Conservation (phyloP, 2,113 vertebrate species). For the Ochotona princeps region DNA sequence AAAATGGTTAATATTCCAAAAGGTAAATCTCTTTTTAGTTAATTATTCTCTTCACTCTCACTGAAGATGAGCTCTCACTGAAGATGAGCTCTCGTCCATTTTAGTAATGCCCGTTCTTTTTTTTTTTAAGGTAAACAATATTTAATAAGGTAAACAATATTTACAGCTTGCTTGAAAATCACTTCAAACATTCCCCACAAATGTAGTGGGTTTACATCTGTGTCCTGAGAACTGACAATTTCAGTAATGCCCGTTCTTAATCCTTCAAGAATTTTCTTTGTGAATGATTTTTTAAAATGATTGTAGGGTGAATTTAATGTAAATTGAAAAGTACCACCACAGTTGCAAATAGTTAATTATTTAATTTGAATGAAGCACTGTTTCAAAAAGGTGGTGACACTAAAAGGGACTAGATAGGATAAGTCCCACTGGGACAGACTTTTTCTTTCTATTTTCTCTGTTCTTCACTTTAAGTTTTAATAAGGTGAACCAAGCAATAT, state of each 20-base stretch:
- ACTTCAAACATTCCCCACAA: background rate
- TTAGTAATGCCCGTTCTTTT: no score
- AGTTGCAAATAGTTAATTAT: background rate
- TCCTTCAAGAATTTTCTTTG: constrained; percentile 30
- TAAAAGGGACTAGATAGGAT: constrained; percentile 39
- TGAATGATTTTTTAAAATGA: background rate
- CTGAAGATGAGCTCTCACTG: background rate
- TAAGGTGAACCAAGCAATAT: background rate
- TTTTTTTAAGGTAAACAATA: no score
- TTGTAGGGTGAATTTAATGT: background rate
- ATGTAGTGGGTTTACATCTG: background rate
- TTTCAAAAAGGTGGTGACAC: constrained; percentile 35
- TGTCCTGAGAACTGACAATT: background rate
- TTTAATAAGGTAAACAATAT: background rate
- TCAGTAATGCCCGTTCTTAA: background rate
- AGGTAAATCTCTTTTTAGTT: background rate
- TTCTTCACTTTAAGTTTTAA: constrained; percentile 51
- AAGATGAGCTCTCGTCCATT: background rate
- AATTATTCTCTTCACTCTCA: background rate
- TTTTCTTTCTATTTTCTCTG: constrained; percentile 20
- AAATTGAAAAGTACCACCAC: background rate
- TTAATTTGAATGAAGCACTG: background rate
- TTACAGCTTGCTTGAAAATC: constrained; percentile 40
- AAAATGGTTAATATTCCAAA: constrained; percentile 12
- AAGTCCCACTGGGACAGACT: background rate